Base-by-base conservation (phyloP, 1,140 invertebrate species). In the Pseudoatta argentina region DNA sequence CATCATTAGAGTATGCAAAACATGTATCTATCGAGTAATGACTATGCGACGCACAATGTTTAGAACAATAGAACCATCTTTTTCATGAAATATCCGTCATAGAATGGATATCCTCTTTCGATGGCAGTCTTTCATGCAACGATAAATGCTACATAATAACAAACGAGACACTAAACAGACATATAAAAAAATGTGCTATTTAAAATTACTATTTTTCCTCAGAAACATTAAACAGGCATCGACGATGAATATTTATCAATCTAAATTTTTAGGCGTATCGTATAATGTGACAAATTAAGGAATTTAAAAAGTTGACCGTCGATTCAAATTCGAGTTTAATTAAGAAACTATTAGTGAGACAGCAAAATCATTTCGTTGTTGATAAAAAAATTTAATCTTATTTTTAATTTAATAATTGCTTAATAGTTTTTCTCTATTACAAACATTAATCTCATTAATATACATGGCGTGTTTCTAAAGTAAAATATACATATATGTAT, bases 101-200 rank as follows among this genome's bases (percentile, higher is more conserved):
- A 48, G 24, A 59, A 82, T 39, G 67, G 34, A 82, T 73, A 34
- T 55, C 39, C 14, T 73, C 69, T 61, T 82, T 73, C 39, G 67
- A 82, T 73, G 55, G 69, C 55, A 34, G 39, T 48, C n/a, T 69
- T 82, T 82, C 51, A 73, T 82, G 48, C 53, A 39, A 67, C n/a
- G 48, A 73, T 82, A 73, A 73, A 53, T 82, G 53, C 55, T 39
- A 57, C 21, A 24, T 72, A 72, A 82, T 82, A 73, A 82, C 18
- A 61, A 82, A 82, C 53, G 34, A 82, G 12, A 59, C 18, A 39
- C 12, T 73, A 24, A 86, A 83, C 21, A 64, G 27, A 55, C 39
- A 48, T 55, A 27, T 72, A 48, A 30, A 44, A 73, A 61, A 78
- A 30, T 59, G 30, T n/a, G 3, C 34, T 59, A 39, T 82, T 24